These are phyloP conservation scores for Heliconius cydno DNA, from an alignment of 2,888 invertebrate genomes.

Conservation along the genomic window DNA sequence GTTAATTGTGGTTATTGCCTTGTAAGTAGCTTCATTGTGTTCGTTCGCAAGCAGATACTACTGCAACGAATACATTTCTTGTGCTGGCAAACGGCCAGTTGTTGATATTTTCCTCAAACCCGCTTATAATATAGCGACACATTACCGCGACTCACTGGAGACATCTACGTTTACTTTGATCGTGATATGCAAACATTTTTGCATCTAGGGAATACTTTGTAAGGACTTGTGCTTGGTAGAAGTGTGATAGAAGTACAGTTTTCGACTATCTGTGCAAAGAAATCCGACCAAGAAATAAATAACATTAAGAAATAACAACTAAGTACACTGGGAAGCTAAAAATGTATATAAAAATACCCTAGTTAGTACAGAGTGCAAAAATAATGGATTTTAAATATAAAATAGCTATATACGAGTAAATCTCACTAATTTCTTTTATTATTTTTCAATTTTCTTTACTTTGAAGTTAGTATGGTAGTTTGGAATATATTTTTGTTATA, in stretches of 20 bases:
- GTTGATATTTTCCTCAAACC: conserved; percentile 58
- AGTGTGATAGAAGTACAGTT: conserved; percentile 30
- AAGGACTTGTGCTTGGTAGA: conserved; percentile 31
- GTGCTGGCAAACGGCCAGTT: conserved; percentile 61
- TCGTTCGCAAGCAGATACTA: conserved; percentile 46
- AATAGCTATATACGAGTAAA: no score
- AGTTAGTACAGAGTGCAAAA: no score
- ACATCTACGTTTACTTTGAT: conserved; percentile 44
- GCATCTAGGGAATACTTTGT: conserved; percentile 43
- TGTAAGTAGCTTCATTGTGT: conserved; percentile 33
- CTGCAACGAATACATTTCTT: conserved; percentile 61
- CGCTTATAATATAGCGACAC: conserved; percentile 55
- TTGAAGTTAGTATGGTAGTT: no score
- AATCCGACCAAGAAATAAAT: neutral
- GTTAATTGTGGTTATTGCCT: conserved; percentile 28
- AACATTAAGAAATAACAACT: no score
- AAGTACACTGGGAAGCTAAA: no score
- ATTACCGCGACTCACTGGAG: conserved; percentile 48
- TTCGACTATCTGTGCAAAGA: neutral
- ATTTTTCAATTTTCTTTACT: no score
- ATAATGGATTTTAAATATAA: no score
- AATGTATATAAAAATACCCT: no score
- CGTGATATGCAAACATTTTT: conserved; percentile 47
- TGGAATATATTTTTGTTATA: no score
- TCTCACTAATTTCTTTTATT: no score